phyloP scores from a whole-genome alignment of 1,140 invertebrate species.

The Phymastichus coffea region DNA sequence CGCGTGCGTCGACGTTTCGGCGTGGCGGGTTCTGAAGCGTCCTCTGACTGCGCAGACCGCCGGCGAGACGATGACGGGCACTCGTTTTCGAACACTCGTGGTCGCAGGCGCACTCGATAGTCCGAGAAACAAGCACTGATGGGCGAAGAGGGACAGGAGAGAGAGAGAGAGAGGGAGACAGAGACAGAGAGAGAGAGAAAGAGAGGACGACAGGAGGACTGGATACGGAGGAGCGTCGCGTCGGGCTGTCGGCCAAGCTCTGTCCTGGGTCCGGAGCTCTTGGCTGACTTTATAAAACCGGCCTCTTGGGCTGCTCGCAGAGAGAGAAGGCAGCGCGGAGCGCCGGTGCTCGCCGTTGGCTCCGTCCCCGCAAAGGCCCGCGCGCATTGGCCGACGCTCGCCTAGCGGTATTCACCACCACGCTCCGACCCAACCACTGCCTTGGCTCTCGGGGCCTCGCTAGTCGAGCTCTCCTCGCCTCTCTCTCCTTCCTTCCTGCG shows the following conservation, averaged over 20 bases:
- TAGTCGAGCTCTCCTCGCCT: too few species aligned
- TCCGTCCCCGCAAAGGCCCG: slow-evolving; percentile 30
- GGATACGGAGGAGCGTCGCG: too few species aligned
- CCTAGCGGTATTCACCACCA: slow-evolving; percentile 46
- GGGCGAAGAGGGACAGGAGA: too few species aligned
- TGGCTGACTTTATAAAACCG: slow-evolving; percentile 57
- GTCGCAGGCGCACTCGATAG: slow-evolving; percentile 27
- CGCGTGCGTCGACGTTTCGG: not conserved
- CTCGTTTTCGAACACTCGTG: not conserved
- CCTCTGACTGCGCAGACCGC: not conserved
- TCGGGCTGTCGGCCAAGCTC: slow-evolving; percentile 54
- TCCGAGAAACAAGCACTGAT: slow-evolving; percentile 45
- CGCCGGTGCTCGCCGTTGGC: slow-evolving; percentile 40
- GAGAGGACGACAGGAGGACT: too few species aligned
- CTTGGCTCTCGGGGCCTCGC: too few species aligned
- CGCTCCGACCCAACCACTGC: too few species aligned
- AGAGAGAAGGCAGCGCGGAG: too few species aligned
- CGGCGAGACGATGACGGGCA: not conserved
- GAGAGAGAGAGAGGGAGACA: too few species aligned
- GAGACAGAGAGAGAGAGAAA: too few species aligned
- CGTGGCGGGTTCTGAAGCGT: not conserved
- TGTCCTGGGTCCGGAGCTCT: slow-evolving; percentile 49
- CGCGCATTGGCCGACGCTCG: slow-evolving; percentile 35
- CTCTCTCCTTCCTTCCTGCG: slow-evolving; percentile 6
- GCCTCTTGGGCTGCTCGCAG: slow-evolving; percentile 37